Base-by-base conservation (phyloP, 2,888 invertebrate species). In the Chrysolina americana region DNA sequence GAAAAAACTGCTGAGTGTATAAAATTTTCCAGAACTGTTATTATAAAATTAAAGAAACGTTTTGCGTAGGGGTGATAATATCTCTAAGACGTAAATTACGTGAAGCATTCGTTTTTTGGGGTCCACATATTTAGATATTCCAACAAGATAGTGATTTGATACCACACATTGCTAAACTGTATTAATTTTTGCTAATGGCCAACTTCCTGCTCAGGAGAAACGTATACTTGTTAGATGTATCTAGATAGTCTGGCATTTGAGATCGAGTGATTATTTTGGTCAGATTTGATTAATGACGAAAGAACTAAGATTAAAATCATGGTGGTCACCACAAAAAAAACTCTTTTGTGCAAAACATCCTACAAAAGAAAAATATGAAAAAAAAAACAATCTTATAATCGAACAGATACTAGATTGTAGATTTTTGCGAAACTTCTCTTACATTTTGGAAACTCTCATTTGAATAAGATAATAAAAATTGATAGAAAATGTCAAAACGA, bases 161-260 rank as follows among this genome's bases (percentile, higher is more conserved):
- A 79, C 79, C 71, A 79, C 79, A 81, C 77, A 79, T 80, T 79
- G 79, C 79, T 82, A 82, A 81, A 80, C 76, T 79, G 82, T 82
- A 81, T 81, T 82, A 81, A 82, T 82, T 81, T 81, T 80, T 78
- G 76, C 78, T 81, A 82, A 82, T 82, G 79, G 76, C 56, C 59
- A 59, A 80, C 77, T 83, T 83, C 83, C 83, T 76, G 76, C 73
- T 48, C 50, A 50, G 68, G 65, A 65, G 19, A 70, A 73, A n/a
- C 53, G 50, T 65, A 19, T 65, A 65, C 36, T 41, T 21, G 44
- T 72, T 66, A 66, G 71, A 69, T 71, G 17, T 63, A 56, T 65
- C 62, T 65, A 59, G 65, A 70, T 65, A 65, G 62, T 56, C n/a
- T 50, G 15, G 36, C 48, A 66, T n/a, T 23, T 3, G 47, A 47